Percentiles rank a stretch among this genome's conserved stretches.
These are phyloP conservation scores for Gymnogyps californianus DNA, from an alignment of 2,113 vertebrate genomes.

Conservation along the genomic window DNA sequence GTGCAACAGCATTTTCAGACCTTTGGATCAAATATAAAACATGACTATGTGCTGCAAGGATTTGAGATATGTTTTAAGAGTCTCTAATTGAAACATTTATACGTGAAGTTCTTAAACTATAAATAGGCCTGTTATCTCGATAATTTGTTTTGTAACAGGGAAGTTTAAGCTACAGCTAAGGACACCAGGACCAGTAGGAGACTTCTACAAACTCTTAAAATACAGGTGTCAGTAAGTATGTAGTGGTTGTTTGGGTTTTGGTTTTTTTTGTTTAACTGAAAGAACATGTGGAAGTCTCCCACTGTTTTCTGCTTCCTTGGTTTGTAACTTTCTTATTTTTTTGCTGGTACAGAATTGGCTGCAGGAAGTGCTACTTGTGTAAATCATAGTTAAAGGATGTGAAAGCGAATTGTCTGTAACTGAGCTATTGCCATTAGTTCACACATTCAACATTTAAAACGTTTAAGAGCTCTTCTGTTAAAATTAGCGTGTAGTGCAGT, in stretches of 20 bases:
- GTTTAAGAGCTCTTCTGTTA: background rate
- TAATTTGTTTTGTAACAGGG: constrained; percentile 18
- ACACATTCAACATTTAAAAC: background rate
- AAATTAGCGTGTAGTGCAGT: background rate
- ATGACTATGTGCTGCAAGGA: background rate
- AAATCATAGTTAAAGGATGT: background rate
- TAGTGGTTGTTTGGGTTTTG: too few species aligned
- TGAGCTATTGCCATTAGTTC: background rate
- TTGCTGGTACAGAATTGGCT: background rate
- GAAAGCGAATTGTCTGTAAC: background rate
- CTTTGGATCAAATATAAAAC: background rate
- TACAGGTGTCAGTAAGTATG: constrained; percentile 40
- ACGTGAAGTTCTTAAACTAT: background rate
- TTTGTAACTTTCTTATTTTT: constrained; percentile 19
- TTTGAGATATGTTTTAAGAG: background rate
- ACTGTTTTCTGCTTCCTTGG: constrained; percentile 60
- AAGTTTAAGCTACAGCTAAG: constrained; percentile 41
- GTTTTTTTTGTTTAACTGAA: background rate
- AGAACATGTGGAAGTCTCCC: constrained; percentile 36
- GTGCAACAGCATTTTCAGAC: background rate
- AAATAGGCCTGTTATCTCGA: background rate
- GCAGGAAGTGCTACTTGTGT: background rate
- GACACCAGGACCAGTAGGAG: constrained; percentile 41
- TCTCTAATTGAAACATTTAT: background rate
- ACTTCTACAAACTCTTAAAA: constrained; percentile 56